Conservation (phyloP, 1,140 invertebrate species). For the Drosophila pectinifera region DNA sequence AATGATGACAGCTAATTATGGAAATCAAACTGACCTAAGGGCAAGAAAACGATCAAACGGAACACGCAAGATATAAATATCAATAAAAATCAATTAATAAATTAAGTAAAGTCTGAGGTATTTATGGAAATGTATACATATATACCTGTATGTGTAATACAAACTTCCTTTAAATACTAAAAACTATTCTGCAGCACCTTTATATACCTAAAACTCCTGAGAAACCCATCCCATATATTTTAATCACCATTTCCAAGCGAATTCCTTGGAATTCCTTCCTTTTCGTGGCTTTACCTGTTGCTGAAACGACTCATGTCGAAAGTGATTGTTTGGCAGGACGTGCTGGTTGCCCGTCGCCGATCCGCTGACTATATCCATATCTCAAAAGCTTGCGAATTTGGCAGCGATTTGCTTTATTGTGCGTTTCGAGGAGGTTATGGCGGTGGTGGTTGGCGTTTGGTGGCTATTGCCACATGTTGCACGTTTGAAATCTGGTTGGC, state of each 20-base stretch:
- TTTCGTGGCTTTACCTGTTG: slow-evolving; percentile 76
- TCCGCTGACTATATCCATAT: slow-evolving; percentile 80
- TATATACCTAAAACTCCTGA: background rate
- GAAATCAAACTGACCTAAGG: slow-evolving; percentile 14
- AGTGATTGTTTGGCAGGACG: slow-evolving; percentile 83
- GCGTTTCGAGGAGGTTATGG: slow-evolving; percentile 33
- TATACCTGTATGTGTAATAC: no score
- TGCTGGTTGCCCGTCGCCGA: slow-evolving; percentile 74
- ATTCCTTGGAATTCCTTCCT: slow-evolving; percentile 21
- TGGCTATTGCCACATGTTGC: slow-evolving; percentile 59
- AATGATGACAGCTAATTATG: slow-evolving; percentile 32
- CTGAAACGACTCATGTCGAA: slow-evolving; percentile 80
- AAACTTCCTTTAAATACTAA: background rate
- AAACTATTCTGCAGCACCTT: background rate
- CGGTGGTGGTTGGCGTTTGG: slow-evolving; percentile 18
- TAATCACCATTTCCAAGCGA: background rate
- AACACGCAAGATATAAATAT: background rate
- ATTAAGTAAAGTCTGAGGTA: background rate
- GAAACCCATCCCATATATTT: background rate
- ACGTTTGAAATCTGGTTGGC: slow-evolving; percentile 50
- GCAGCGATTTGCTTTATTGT: slow-evolving; percentile 23
- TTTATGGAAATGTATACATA: no score
- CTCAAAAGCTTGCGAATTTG: slow-evolving; percentile 24
- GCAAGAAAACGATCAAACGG: background rate
- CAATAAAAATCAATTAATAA: slow-evolving; percentile 7